Evolutionary conservation across 1,140 invertebrate species (phyloP), one percentile per base, ranked within the genome.

Genomic region (Harlomillsia oculata): DNA sequence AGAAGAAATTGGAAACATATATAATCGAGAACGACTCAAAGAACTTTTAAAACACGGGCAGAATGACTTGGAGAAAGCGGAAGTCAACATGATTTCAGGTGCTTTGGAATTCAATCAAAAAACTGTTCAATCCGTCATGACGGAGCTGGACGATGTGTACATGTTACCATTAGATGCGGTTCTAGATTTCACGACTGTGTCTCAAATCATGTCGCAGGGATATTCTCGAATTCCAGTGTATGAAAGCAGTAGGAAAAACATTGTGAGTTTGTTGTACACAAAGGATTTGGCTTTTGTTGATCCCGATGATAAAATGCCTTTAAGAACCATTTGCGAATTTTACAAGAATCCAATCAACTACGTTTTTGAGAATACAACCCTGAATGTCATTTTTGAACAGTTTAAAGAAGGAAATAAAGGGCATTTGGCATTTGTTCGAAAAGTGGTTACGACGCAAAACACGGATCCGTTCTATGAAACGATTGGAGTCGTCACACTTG

Each of bases 1-100:
- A 0, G 89, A 91, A 72, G 95, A 99, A 76, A 95, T 99, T 54
- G 94, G 92, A 20, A 90, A 88, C 68, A 89, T 95, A 3, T 99
- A 98, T 74, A 95, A 95, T 69, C 78, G 95, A 55, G 94, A 98
- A 72, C 80, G 94, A 25, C 77, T 99, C 9, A 94, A 96, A 73
- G 94, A 98, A 70, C 78, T 98, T 13, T 87, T 99, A 48, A 89
- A 84, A 16, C 60, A 71, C 34, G 70, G 65, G 13, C 62, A 67
- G 32, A 73, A 73, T 64, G 73, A 77, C 52, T 66, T 80, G 25
- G 70, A 75, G 62, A 75, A 74, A 29, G 77, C 78, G 57, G 79
- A 81, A 69, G 71, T 79, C 25, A 78, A 80, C 53, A 80, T 81
- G 23, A 80, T 81, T 55, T 71, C 74, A 21, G 79, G 79, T 23